These are phyloP conservation scores for Sinohyriopsis cumingii DNA, from an alignment of 2,888 invertebrate species.

Conservation along the genomic window DNA sequence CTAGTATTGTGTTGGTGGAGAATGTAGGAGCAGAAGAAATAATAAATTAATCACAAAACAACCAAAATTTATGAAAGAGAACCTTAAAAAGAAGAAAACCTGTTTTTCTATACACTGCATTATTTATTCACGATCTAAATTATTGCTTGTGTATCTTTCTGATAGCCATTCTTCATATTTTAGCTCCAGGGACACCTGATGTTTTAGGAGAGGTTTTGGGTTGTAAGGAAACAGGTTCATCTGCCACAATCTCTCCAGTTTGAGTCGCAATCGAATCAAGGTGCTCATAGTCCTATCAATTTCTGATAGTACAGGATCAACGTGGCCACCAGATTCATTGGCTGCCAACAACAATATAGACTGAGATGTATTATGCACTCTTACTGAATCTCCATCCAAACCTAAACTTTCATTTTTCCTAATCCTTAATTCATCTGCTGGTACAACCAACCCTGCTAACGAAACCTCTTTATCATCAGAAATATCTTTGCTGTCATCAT, in stretches of 20 bases:
- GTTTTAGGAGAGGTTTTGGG: slow-evolving; percentile 31
- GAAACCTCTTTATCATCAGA: neutral
- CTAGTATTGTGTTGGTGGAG: too few relatives aligned
- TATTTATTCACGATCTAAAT: too few relatives aligned
- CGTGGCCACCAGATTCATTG: neutral
- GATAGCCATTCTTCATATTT: slow-evolving; percentile 28
- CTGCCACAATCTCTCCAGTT: slow-evolving; percentile 35
- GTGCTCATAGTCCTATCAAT: slow-evolving; percentile 38
- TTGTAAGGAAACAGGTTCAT: slow-evolving; percentile 35
- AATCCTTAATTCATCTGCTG: neutral
- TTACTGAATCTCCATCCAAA: slow-evolving; percentile 1
- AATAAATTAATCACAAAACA: too few relatives aligned
- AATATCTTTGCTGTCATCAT: slow-evolving; percentile 3
- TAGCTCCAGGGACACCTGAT: slow-evolving; percentile 28
- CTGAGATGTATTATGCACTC: neutral
- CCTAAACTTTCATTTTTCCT: slow-evolving; percentile 9
- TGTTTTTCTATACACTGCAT: too few relatives aligned
- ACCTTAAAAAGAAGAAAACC: too few relatives aligned
- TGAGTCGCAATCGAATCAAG: slow-evolving; percentile 36
- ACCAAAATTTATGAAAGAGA: too few relatives aligned
- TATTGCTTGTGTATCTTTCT: too few relatives aligned
- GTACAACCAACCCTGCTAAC: neutral
- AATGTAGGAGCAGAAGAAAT: too few relatives aligned
- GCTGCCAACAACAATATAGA: neutral
- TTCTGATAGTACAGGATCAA: neutral